Conservation (phyloP, 2,888 invertebrate genomes). For the Caenorhabditis afra region DNA sequence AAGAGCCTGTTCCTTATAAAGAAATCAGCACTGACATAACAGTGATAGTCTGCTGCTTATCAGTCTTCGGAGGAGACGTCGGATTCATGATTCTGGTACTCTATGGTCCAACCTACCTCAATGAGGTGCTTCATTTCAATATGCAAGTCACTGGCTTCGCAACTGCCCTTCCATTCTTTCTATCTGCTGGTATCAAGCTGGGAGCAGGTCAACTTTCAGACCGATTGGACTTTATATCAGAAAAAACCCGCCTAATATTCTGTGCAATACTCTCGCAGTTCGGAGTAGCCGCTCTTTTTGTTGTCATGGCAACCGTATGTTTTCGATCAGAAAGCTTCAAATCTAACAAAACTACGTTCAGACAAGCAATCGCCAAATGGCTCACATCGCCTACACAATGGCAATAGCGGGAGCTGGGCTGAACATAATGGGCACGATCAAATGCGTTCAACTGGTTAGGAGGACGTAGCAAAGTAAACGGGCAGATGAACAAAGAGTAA, state of each 20-base stretch:
- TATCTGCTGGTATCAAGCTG: slow-evolving; percentile 52
- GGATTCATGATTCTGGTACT: slow-evolving; percentile 62
- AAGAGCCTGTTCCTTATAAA: slow-evolving; percentile 51
- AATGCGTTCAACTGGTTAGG: slow-evolving; percentile 63
- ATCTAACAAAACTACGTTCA: too few relatives aligned
- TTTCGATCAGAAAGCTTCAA: neutral
- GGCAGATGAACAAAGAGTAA: too few relatives aligned
- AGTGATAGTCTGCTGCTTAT: slow-evolving; percentile 32
- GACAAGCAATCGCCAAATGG: slow-evolving; percentile 42
- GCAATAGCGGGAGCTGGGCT: slow-evolving; percentile 62
- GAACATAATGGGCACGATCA: slow-evolving; percentile 66
- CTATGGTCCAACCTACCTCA: slow-evolving; percentile 66
- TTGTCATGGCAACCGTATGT: neutral
- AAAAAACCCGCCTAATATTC: slow-evolving; percentile 5
- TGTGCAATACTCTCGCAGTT: slow-evolving; percentile 1
- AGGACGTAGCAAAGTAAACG: too few relatives aligned
- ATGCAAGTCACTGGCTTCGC: slow-evolving; percentile 50
- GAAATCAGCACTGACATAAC: slow-evolving; percentile 34
- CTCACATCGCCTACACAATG: slow-evolving; percentile 62
- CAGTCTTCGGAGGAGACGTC: slow-evolving; percentile 57
- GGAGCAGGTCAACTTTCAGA: slow-evolving; percentile 53
- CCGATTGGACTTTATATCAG: slow-evolving; percentile 34
- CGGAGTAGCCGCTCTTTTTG: slow-evolving; percentile 31
- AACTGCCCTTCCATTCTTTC: slow-evolving; percentile 51
- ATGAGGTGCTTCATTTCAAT: slow-evolving; percentile 43